A percentile compares a stretch with the other conserved stretches of the same genome.
phyloP scores from a whole-genome alignment of 2,113 vertebrate genomes.

The Hypocryptadius cinnamomeus region DNA sequence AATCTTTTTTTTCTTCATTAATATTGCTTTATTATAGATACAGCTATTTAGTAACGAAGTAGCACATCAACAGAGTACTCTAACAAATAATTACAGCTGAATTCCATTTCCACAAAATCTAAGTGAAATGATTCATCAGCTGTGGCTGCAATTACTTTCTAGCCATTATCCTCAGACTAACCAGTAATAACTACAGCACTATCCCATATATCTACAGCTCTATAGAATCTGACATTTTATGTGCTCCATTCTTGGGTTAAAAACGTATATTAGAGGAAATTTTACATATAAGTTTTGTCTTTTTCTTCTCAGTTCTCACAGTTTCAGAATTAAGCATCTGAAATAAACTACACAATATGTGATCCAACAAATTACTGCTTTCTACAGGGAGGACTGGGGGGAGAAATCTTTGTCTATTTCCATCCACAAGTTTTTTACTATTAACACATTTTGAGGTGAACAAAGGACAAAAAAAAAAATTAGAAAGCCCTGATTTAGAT shows the following conservation, averaged over 20 bases:
- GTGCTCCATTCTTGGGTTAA: background rate
- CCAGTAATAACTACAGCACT: constrained; percentile 13
- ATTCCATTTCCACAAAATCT: constrained; percentile 55
- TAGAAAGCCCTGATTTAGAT: background rate
- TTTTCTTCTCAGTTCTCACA: background rate
- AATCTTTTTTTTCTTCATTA: background rate
- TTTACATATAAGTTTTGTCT: background rate
- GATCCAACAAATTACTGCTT: background rate
- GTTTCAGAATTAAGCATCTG: background rate
- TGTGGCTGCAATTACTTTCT: constrained; percentile 45
- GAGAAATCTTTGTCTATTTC: background rate
- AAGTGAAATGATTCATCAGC: constrained; percentile 57
- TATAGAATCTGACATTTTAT: background rate
- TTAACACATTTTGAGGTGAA: background rate
- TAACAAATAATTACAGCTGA: constrained; percentile 31
- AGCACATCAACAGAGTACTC: background rate
- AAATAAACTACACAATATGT: background rate
- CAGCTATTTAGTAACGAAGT: background rate
- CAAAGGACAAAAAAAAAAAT: background rate
- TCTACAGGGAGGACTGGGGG: background rate
- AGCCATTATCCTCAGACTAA: constrained; percentile 12
- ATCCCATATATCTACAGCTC: constrained; percentile 1
- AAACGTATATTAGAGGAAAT: background rate
- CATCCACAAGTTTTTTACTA: background rate
- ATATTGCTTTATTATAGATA: constrained; percentile 14